phyloP scores from a whole-genome alignment of 1,140 invertebrate species.

The Halictus rubicundus region DNA sequence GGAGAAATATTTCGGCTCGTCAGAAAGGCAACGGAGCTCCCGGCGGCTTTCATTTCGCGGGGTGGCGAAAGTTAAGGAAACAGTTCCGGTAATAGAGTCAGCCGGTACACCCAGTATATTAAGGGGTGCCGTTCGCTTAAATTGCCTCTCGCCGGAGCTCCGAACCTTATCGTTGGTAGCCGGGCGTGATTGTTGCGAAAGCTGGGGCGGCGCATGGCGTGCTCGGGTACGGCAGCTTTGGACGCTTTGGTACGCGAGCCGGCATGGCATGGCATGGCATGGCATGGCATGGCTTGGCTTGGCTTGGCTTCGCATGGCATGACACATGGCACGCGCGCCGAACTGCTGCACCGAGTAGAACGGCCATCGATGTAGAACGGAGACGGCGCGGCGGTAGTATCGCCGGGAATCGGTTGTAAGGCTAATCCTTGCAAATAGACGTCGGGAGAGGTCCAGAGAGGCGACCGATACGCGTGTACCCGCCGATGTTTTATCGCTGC shows the following conservation, averaged over 20 bases:
- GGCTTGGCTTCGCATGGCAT: too few species aligned
- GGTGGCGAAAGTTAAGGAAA: too few species aligned
- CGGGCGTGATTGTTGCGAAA: constrained; percentile 50
- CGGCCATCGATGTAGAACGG: constrained; percentile 19
- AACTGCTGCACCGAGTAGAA: background rate
- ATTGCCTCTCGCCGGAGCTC: constrained; percentile 52
- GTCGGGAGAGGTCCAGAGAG: background rate
- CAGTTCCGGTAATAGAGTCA: too few species aligned
- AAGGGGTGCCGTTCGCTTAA: constrained; percentile 53
- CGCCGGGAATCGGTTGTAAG: constrained; percentile 28
- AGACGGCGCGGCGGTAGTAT: constrained; percentile 8
- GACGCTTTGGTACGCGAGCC: background rate
- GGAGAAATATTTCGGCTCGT: too few species aligned
- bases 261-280: too few species aligned
- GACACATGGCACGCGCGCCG: too few species aligned
- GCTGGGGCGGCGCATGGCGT: constrained; percentile 5
- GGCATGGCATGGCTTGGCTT: too few species aligned
- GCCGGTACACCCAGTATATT: constrained; percentile 51
- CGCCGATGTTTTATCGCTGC: constrained; percentile 27
- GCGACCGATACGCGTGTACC: constrained; percentile 14
- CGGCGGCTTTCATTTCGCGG: too few species aligned
- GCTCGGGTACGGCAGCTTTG: background rate
- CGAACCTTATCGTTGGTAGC: constrained; percentile 56
- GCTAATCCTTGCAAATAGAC: constrained; percentile 38
- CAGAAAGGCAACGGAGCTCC: too few species aligned